phyloP scores from a whole-genome alignment of 1,140 invertebrate genomes.

The Pseudomyrmex pallidus region DNA sequence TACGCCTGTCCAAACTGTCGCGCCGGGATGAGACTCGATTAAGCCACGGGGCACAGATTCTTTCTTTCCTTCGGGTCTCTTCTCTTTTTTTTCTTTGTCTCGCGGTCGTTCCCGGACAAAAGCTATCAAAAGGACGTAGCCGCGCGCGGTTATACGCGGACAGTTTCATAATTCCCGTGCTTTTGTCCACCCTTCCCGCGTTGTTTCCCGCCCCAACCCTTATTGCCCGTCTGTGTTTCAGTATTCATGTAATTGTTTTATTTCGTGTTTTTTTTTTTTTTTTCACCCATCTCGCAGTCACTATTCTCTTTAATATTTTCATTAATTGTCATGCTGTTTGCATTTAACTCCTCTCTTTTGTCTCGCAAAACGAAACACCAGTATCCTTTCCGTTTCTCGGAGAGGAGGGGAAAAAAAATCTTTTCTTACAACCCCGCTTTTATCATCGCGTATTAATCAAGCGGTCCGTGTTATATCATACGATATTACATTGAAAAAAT shows the following conservation, averaged over 20 bases:
- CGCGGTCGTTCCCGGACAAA: conserved; percentile 6
- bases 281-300: neutral
- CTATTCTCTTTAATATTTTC: conserved; percentile 9
- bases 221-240: neutral
- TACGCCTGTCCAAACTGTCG: conserved; percentile 55
- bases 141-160: conserved; percentile 35
- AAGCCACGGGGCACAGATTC: conserved; percentile 41
- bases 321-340: conserved; percentile 21
- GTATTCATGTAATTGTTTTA: conserved; percentile 1
- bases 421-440: too few species aligned
- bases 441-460: too few species aligned
- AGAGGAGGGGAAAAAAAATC: too few species aligned
- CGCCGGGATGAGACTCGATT: conserved; percentile 50
- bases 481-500: neutral
- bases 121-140: conserved; percentile 35
- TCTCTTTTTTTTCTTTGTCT: conserved; percentile 11
- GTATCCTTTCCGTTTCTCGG: too few species aligned
- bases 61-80: neutral
- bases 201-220: neutral
- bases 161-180: conserved; percentile 45
- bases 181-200: conserved; percentile 22
- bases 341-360: neutral
- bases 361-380: too few species aligned
- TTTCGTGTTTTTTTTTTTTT: neutral
- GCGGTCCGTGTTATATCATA: too few species aligned